Evolutionary conservation across 2,888 invertebrate species (phyloP), one percentile per base, ranked within the genome.

Genomic region (Lacanobia wlatinum): DNA sequence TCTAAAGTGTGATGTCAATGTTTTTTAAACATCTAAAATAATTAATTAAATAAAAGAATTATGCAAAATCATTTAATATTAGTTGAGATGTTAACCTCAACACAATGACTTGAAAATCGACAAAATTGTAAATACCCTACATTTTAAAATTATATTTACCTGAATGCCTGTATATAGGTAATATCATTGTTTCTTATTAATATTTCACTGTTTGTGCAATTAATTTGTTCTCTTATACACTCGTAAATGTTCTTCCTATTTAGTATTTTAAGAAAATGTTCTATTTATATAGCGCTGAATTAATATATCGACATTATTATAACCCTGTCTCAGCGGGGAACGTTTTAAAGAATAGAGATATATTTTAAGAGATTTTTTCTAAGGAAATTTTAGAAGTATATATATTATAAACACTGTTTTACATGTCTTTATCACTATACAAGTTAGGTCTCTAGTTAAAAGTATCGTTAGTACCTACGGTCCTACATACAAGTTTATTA

Each of bases 331-430:
- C 84, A 84, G 84, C 84, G 88, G 91, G 91, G 89, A 88, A 84
- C 75, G 88, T 90, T 89, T 90, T 80, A 90, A 91, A 91, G 90
- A 93, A 92, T 93, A 92, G 93, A 95, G 93, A 95, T 95, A 95
- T 96, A 95, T 96, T 96, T 96, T 96, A 95, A 94, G 95, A 96
- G 93, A 95, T 94, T 93, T 96, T 95, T 96, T 94, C 91, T 92
- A 92, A 94, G 89, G 85, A 92, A 91, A 91, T 94, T 94, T 94
- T 94, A 94, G 92, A 92, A 88, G 88, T 90, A 85, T 88, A 88
- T 90, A 86, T 88, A 78, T 52, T 88, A 76, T 76, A 90, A 92
- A 93, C 90, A 94, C 92, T 90, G 92, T 94, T 94, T 94, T 94
- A 94, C 90, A 91, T 94, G 94, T 95, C 89, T 93, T 92, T 94